These are phyloP conservation scores for Oedothorax gibbosus DNA, from an alignment of 1,140 invertebrate genomes.

Conservation along the genomic window DNA sequence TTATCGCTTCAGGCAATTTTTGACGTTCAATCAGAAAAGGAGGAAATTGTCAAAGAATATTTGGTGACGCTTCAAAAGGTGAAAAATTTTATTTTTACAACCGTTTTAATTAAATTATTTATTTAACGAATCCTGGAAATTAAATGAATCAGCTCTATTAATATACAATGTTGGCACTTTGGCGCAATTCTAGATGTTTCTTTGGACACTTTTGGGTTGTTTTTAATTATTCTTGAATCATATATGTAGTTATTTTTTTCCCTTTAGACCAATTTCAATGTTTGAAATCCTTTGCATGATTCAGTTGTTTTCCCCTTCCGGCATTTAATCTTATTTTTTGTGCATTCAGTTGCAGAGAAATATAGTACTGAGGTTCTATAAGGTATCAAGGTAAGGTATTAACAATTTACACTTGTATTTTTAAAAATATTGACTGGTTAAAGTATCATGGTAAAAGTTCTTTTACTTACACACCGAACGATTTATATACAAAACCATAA, in stretches of 20 bases:
- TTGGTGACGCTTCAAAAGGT: slow-evolving; percentile 30
- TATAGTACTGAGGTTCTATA: no score
- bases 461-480: no score
- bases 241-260: neutral
- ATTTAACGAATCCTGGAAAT: neutral
- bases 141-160: neutral
- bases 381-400: no score
- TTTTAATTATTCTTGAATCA: neutral
- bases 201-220: neutral
- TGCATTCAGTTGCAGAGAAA: no score
- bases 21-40: slow-evolving; percentile 33
- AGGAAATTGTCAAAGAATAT: slow-evolving; percentile 42
- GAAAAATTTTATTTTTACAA: neutral
- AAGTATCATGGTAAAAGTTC: no score
- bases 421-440: no score
- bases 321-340: no score
- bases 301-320: no score
- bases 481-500: no score
- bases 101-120: neutral
- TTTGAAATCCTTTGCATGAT: neutral
- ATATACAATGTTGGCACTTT: neutral
- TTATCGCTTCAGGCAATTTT: slow-evolving; percentile 40
- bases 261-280: neutral
- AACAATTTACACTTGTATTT: no score
- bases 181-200: neutral